Base-by-base conservation (phyloP, 2,888 invertebrate species). In the Parnassius mnemosyne region DNA sequence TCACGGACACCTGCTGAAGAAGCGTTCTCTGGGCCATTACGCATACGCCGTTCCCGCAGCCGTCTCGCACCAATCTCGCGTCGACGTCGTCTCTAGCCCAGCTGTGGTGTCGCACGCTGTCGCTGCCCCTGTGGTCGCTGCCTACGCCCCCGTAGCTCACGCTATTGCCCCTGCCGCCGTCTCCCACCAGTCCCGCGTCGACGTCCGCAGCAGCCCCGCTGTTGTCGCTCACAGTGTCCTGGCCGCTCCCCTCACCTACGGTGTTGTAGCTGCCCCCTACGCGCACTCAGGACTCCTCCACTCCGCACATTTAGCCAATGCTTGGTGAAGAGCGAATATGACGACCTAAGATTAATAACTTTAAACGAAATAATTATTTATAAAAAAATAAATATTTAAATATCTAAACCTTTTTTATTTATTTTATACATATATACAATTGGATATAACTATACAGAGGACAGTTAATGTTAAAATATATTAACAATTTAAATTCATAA, bases 151-250 rank as follows among this genome's bases (percentile, higher is more conserved):
- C 65, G 42, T 43, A 3, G 72, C 84, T 41, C 76, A 81, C 64
- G 76, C 80, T 50, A 65, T 78, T 42, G 90, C 91, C 51, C 85
- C 92, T 44, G 75, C 92, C 49, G 86, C 85, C 59, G 92, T 92
- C 20, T 92, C 92, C 16, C 92, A 89, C 77, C 92, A 92, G 73
- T 92, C 93, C 72, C 89, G 92, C 60, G 81, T 86, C 7, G 86
- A 89, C 65, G 74, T 76, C 41, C 71, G 71, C 65, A 69, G 74
- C 51, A 71, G 77, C 74, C 70, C 71, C 61, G 34, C 34, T 7
- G 34, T 34, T 60, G 50, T 71, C 43, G 61, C 66, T 53, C 80
- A 74, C 57, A 69, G 78, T 41, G 80, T 82, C 68, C 75, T 78
- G 57, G 68, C 73, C 60, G 79, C 77, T 64, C 70, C 70, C 60